Percentiles rank a stretch among this genome's conserved stretches.
Evolutionary conservation across 2,113 vertebrate genomes (phyloP).

Genomic region (Zosterops lateralis): DNA sequence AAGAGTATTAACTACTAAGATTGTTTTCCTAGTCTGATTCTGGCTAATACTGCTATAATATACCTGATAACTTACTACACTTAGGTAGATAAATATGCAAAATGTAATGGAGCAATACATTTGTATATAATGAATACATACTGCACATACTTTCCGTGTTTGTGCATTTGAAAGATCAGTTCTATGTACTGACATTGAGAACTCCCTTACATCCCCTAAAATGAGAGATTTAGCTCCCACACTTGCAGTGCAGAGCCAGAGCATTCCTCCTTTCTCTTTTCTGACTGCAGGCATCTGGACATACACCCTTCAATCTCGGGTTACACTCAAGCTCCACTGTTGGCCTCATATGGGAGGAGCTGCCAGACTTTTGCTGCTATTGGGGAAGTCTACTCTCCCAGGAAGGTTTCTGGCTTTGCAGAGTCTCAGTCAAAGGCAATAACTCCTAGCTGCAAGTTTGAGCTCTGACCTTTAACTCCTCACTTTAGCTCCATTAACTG

Average conservation of each 20-base stretch:
- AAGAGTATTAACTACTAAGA: not conserved
- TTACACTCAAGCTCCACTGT: not conserved
- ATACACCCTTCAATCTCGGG: accelerated
- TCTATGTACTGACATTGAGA: not conserved
- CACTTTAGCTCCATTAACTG: not conserved
- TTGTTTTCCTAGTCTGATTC: not conserved
- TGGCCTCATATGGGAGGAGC: not conserved
- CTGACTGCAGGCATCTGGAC: not conserved
- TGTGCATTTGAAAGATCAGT: not conserved
- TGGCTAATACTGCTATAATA: not conserved
- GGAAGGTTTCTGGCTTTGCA: not conserved
- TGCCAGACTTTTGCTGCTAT: not conserved
- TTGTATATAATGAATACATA: not conserved
- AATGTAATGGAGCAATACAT: not conserved
- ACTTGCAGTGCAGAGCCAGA: not conserved
- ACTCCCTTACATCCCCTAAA: not conserved
- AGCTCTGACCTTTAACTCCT: not conserved
- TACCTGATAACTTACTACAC: not conserved
- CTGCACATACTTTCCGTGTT: not conserved
- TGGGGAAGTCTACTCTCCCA: not conserved
- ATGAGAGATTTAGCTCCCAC: not conserved
- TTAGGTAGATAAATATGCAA: not conserved
- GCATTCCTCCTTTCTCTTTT: not conserved
- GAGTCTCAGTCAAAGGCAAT: not conserved
- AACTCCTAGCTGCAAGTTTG: not conserved